Percentiles rank a stretch among this genome's conserved stretches.
phyloP scores from a whole-genome alignment of 2,113 vertebrate species.

The Alaudala cheleensis region DNA sequence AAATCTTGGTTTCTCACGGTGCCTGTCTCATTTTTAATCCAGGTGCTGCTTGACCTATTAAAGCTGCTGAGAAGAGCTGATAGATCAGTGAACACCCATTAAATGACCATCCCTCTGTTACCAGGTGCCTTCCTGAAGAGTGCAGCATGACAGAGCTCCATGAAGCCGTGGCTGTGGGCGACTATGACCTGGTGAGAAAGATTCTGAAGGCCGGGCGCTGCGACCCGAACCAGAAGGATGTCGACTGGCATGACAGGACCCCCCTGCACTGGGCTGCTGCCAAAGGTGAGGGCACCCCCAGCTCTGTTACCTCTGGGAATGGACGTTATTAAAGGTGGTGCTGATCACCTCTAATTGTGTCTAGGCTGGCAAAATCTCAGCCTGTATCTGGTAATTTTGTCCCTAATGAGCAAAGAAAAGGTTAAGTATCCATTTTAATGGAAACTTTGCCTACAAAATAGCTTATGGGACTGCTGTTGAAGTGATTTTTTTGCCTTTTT shows the following conservation, averaged over 20 bases:
- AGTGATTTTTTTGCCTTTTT: background rate
- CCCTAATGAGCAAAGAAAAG: background rate
- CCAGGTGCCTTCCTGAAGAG: background rate
- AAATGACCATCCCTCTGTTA: fast-evolving
- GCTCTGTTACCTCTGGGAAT: background rate
- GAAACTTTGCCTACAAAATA: background rate
- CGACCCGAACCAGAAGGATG: conserved; percentile 85
- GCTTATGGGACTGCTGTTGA: background rate
- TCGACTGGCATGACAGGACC: conserved; percentile 86
- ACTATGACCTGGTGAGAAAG: conserved; percentile 71
- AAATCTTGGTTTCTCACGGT: background rate
- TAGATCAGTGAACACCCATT: background rate
- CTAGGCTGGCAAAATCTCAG: background rate
- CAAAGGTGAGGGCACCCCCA: conserved; percentile 71
- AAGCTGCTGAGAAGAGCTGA: background rate
- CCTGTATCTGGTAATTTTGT: background rate
- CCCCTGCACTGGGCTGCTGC: conserved; percentile 91
- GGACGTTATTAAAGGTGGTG: background rate
- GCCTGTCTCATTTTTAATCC: background rate
- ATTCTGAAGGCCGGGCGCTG: conserved; percentile 78
- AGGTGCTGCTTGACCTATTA: background rate
- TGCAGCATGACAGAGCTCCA: conserved; percentile 86
- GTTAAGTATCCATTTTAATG: background rate
- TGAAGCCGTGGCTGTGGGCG: conserved; percentile 82
- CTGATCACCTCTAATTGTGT: background rate